Evolutionary conservation across 2,113 vertebrate species (phyloP).

Genomic region (Anhinga rufa): DNA sequence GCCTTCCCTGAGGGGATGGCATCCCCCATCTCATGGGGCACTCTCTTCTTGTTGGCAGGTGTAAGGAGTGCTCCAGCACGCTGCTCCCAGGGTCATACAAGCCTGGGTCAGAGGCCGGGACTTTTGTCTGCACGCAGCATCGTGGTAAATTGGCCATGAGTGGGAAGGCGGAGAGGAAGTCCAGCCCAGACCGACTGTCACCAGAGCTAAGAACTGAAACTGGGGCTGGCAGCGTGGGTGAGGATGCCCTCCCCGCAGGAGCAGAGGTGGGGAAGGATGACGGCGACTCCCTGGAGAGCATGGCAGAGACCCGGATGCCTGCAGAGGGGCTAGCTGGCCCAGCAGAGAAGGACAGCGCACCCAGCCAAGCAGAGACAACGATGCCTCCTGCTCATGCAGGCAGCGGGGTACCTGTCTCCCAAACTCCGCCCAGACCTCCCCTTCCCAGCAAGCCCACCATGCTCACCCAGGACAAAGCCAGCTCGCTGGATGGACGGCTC

Average conservation of each 20-base stretch:
- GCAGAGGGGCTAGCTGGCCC: background rate
- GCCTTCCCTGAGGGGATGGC: background rate
- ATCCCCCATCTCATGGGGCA: background rate
- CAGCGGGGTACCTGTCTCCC: background rate
- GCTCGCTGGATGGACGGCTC: background rate
- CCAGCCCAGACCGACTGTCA: slow-evolving; percentile 44
- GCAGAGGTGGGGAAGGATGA: background rate
- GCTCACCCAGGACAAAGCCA: slow-evolving; percentile 54
- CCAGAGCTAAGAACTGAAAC: slow-evolving; percentile 13
- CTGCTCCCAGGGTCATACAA: slow-evolving; percentile 90
- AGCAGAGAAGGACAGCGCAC: background rate
- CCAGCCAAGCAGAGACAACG: background rate
- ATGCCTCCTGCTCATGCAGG: background rate
- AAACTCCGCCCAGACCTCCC: slow-evolving; percentile 56
- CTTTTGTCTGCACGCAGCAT: slow-evolving; percentile 86
- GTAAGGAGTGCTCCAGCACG: slow-evolving; percentile 89
- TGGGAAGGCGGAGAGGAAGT: slow-evolving; percentile 52
- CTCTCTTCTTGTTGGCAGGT: slow-evolving; percentile 72
- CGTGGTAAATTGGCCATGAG: slow-evolving; percentile 66
- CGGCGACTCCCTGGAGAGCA: background rate
- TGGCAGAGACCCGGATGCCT: background rate
- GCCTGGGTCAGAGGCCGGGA: slow-evolving; percentile 74
- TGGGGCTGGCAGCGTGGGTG: background rate
- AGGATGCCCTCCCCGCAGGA: background rate
- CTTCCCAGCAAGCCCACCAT: slow-evolving; percentile 56